Percentiles rank a stretch among this genome's conserved stretches.
Conservation (phyloP, 2,797 vertebrate species). For the Calcarius lapponicus region DNA sequence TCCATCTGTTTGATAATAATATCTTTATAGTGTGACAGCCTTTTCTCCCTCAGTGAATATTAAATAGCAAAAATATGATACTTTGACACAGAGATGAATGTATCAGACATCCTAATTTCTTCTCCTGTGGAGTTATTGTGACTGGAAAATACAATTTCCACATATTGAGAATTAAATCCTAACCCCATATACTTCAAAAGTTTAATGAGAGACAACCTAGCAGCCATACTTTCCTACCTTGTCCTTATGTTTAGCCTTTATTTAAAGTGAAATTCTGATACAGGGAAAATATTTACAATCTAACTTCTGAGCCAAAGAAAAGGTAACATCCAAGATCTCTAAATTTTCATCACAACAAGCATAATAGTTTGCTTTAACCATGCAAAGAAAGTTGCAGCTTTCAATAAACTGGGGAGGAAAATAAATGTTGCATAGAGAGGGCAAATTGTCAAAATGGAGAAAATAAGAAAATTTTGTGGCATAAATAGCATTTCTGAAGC, state of each 20-base stretch:
- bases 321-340: background rate
- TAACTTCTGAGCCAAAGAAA: background rate
- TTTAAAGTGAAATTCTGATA: background rate
- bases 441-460: background rate
- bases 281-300: background rate
- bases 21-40: background rate
- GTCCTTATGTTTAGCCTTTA: background rate
- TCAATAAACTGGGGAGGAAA: background rate
- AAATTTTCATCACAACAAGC: background rate
- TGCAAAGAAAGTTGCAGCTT: background rate
- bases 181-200: background rate
- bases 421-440: background rate
- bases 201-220: background rate
- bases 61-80: background rate
- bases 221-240: background rate
- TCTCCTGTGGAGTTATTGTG: background rate
- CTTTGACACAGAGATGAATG: background rate
- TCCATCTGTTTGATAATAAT: background rate
- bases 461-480: background rate
- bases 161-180: background rate
- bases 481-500: background rate
- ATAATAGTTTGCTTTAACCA: background rate
- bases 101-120: slow-evolving; percentile 14
- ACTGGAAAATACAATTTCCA: background rate
- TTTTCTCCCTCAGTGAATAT: background rate